A percentile compares a stretch with the other conserved stretches of the same genome.
Conservation (phyloP, 1,140 invertebrate genomes). For the Lethrus apterus region DNA sequence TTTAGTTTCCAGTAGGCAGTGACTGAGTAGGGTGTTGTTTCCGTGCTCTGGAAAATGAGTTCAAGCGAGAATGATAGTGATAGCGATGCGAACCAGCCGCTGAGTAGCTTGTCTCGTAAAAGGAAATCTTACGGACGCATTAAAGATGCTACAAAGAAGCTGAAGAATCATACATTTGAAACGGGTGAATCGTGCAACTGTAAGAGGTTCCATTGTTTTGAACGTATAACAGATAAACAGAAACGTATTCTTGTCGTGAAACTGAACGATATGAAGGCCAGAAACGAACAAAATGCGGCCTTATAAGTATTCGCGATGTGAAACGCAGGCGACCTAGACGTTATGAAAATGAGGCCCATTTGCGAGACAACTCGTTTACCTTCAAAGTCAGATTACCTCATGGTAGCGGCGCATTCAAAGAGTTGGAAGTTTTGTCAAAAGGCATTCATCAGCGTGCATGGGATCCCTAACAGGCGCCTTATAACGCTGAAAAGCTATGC, state of each 20-base stretch:
- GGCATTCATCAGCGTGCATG: too few species aligned
- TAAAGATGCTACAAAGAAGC: not conserved
- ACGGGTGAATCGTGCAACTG: constrained; percentile 1
- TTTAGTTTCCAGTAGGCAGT: too few species aligned
- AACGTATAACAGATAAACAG: not conserved
- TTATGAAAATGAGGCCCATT: not conserved
- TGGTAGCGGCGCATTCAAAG: too few species aligned
- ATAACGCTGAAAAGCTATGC: constrained; percentile 7
- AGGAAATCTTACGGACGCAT: not conserved
- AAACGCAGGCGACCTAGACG: constrained; percentile 1
- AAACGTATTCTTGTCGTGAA: not conserved
- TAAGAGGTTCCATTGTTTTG: constrained; percentile 10
- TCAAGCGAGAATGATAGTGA: too few species aligned
- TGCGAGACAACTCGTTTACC: constrained; percentile 5
- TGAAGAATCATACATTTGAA: constrained; percentile 7
- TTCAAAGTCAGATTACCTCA: constrained; percentile 11
- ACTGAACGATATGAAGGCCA: not conserved
- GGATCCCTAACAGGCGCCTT: constrained; percentile 10
- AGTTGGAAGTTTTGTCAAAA: too few species aligned
- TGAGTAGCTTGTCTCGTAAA: constrained; percentile 3
- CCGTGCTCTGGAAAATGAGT: too few species aligned
- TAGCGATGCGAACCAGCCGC: not conserved
- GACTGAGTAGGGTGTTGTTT: too few species aligned
- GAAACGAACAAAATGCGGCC: constrained; percentile 4
- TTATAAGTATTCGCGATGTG: constrained; percentile 5